Percentiles rank a stretch among this genome's conserved stretches.
Conservation (phyloP, 1,140 invertebrate species). For the Theocolax elegans region DNA sequence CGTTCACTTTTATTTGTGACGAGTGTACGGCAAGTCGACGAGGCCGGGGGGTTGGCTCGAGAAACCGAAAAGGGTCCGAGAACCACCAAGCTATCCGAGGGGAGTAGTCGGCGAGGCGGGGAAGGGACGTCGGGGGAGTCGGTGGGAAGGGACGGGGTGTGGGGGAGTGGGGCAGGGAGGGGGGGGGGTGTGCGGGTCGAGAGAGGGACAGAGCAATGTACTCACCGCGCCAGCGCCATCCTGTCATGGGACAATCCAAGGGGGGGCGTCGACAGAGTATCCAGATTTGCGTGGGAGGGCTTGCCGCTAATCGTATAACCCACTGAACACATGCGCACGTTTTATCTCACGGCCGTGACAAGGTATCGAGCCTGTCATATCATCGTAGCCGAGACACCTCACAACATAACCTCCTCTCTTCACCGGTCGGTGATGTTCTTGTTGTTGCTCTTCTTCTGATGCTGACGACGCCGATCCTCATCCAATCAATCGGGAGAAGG, state of each 20-base stretch:
- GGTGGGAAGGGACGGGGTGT: background rate
- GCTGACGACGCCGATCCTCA: too few relatives aligned
- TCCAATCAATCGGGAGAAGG: too few relatives aligned
- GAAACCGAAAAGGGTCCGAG: background rate
- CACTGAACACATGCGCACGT: slow-evolving; percentile 67
- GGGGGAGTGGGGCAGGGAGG: too few relatives aligned
- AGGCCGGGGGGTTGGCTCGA: background rate
- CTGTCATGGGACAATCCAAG: slow-evolving; percentile 73
- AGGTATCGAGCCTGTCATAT: slow-evolving; percentile 56
- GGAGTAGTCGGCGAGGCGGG: background rate
- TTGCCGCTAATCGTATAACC: slow-evolving; percentile 62
- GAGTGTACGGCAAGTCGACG: too few relatives aligned
- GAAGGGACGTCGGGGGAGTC: background rate
- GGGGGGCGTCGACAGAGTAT: slow-evolving; percentile 70
- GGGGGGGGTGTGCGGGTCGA: background rate
- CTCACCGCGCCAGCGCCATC: slow-evolving; percentile 73
- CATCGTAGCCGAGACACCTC: slow-evolving; percentile 47
- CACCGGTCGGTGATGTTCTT: too few relatives aligned
- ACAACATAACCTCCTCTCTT: slow-evolving; percentile 50
- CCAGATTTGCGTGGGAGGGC: slow-evolving; percentile 67
- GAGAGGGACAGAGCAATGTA: slow-evolving; percentile 39
- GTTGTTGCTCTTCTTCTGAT: too few relatives aligned
- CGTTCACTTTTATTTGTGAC: too few relatives aligned
- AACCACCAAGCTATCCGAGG: background rate
- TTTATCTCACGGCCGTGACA: slow-evolving; percentile 51